phyloP scores from a whole-genome alignment of 2,113 vertebrate genomes.

The Stigmatopora argus region DNA sequence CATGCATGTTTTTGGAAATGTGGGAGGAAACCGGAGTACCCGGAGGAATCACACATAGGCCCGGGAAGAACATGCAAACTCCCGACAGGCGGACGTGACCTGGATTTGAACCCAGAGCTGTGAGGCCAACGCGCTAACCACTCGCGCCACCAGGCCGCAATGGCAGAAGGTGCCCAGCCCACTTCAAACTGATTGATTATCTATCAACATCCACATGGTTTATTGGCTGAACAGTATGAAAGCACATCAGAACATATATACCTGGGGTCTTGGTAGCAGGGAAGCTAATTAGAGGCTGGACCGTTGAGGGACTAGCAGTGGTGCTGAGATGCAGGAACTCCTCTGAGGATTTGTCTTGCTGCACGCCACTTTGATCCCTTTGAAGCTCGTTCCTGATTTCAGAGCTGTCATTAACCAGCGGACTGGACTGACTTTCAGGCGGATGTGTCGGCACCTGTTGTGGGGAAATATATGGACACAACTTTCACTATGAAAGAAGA shows the following conservation, averaged over 20 bases:
- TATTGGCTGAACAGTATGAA: too few species aligned
- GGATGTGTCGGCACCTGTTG: slow-evolving; percentile 54
- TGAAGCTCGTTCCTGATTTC: slow-evolving; percentile 66
- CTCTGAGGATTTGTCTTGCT: slow-evolving; percentile 25
- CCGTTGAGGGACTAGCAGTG: slow-evolving; percentile 30
- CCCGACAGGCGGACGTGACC: too few species aligned
- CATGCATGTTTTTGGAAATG: too few species aligned
- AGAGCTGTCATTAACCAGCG: slow-evolving; percentile 57
- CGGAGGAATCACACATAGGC: too few species aligned
- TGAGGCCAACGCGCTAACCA: too few species aligned
- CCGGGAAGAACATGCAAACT: too few species aligned
- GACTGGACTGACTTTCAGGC: slow-evolving; percentile 36
- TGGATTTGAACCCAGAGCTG: too few species aligned
- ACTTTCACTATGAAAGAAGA: neutral
- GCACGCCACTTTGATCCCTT: slow-evolving; percentile 69
- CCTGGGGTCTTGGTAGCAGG: slow-evolving; percentile 70
- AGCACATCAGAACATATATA: slow-evolving; percentile 18
- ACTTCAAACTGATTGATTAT: neutral
- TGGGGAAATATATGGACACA: neutral
- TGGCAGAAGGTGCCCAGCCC: neutral
- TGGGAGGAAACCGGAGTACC: too few species aligned
- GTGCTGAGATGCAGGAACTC: slow-evolving; percentile 18
- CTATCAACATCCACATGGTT: neutral
- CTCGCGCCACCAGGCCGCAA: too few species aligned
- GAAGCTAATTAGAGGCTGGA: slow-evolving; percentile 51